Base-by-base conservation (phyloP, 2,888 invertebrate species). In the Aethes cnicana region DNA sequence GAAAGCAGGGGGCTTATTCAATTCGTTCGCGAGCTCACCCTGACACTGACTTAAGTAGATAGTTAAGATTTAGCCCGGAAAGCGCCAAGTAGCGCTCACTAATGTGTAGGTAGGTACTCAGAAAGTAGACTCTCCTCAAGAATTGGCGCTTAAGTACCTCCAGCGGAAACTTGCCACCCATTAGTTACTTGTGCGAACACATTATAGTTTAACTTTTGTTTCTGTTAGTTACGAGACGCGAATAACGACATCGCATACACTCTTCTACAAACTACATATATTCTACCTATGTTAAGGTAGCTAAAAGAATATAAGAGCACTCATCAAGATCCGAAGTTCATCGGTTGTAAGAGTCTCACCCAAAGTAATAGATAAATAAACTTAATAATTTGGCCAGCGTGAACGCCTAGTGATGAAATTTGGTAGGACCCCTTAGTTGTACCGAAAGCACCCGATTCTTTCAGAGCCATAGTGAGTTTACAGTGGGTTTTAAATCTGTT, bases 81-180 rank as follows among this genome's bases (percentile, higher is more conserved):
- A 81, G 73, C 71, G 72, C 71, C 75, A 69, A 68, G 62, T 66
- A 67, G 68, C 75, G 68, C 70, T 72, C 81, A 71, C 82, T 86
- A 86, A 88, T 85, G 86, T 84, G 79, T 83, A 52, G 26, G 39
- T 52, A 76, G 26, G 39, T 52, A 76, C 85, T 84, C 77, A 67
- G 81, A 84, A 84, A 85, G 84, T 84, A 84, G 80, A 78, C 80
- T 77, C 72, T 77, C 68, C 74, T 75, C 76, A 77, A 76, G 81
- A 82, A 84, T 82, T 80, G 81, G 82, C 81, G 72, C 80, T 80
- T 83, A 82, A 86, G 83, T 83, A 85, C 80, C 80, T 77, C 74
- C 77, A 62, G 61, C 64, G 69, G 73, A 81, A 85, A 86, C 85
- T 85, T 81, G 73, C 77, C 74, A 74, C 76, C 82, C 85, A 86